phyloP scores from a whole-genome alignment of 1,140 invertebrate species.

The Vollenhovia emeryi region DNA sequence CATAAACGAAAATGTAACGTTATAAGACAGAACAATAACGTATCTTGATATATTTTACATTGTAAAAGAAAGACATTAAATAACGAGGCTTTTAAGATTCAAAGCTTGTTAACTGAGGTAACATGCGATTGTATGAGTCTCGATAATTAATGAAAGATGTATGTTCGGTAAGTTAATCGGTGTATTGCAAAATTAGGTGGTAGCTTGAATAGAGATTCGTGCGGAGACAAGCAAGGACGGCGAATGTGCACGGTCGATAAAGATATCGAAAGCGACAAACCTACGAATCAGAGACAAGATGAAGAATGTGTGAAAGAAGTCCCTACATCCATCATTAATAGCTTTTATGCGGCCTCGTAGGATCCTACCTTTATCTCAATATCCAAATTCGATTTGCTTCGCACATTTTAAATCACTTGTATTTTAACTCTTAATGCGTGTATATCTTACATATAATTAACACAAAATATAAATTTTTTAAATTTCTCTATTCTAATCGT shows the following conservation, averaged over 20 bases:
- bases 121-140: not conserved
- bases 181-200: constrained; percentile 66
- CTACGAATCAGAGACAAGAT: constrained; percentile 68
- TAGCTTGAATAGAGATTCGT: constrained; percentile 71
- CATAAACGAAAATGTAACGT: not conserved
- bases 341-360: constrained; percentile 46
- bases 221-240: constrained; percentile 28
- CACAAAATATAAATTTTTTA: not conserved
- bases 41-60: not conserved
- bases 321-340: constrained; percentile 44
- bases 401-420: not conserved
- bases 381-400: not conserved
- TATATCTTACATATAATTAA: constrained; percentile 9
- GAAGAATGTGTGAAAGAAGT: constrained; percentile 70
- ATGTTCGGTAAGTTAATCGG: not conserved
- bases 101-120: not conserved
- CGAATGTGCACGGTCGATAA: constrained; percentile 61
- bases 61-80: not conserved
- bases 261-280: constrained; percentile 69
- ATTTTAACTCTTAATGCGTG: not conserved
- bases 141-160: not conserved
- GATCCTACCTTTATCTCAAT: not conserved
- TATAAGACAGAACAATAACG: no score
- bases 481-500: not conserved
- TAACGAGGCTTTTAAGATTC: not conserved